Conservation (phyloP, 2,797 vertebrate species). For the Rhinatrema bivittatum region DNA sequence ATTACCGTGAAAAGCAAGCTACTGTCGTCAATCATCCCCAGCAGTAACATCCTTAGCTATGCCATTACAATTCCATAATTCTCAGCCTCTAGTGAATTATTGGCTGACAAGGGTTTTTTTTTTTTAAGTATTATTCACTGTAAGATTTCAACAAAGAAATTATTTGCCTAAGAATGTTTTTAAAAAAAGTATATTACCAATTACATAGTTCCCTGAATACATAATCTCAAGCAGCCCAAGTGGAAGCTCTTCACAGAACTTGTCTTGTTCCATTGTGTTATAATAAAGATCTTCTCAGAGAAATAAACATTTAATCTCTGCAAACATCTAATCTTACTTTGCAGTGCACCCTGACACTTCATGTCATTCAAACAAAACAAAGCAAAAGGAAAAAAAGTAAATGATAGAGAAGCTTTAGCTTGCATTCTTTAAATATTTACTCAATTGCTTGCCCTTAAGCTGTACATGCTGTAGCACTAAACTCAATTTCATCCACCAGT, state of each 20-base stretch:
- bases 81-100: conserved; percentile 27
- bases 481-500: conserved; percentile 40
- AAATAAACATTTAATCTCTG: conserved; percentile 25
- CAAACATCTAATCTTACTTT: conserved; percentile 17
- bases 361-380: conserved; percentile 24
- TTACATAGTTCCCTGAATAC: conserved; percentile 24
- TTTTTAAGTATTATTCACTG: conserved; percentile 27
- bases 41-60: conserved; percentile 16
- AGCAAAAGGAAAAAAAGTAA: conserved; percentile 13
- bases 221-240: conserved; percentile 16
- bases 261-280: conserved; percentile 4
- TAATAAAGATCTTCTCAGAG: conserved; percentile 6
- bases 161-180: conserved; percentile 37
- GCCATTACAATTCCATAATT: conserved; percentile 18
- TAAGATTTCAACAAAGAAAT: conserved; percentile 33
- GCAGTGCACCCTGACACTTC: conserved; percentile 14
- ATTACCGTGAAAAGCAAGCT: conserved; percentile 6
- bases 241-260: no score
- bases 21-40: conserved; percentile 17
- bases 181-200: conserved; percentile 27
- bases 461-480: conserved; percentile 27
- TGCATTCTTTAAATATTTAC: conserved; percentile 34
- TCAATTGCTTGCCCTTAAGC: conserved; percentile 16
- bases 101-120: conserved; percentile 26
- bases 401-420: conserved; percentile 22